Percentiles rank a stretch among this genome's conserved stretches.
phyloP scores from a whole-genome alignment of 2,888 invertebrate genomes.

The Apoderus coryli region DNA sequence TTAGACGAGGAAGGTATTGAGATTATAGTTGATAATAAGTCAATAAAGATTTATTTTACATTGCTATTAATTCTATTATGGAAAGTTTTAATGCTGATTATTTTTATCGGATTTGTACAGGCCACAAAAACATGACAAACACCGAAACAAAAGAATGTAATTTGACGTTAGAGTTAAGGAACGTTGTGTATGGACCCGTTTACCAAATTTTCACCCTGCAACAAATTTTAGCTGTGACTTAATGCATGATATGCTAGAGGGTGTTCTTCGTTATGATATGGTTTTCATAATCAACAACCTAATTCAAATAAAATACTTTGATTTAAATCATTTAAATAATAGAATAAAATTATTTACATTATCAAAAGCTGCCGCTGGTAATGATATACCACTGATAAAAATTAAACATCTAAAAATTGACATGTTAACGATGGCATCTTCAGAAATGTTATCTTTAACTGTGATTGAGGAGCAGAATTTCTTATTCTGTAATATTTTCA shows the following conservation, averaged over 20 bases:
- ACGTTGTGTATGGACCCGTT: slow-evolving; percentile 2
- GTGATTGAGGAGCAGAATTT: slow-evolving; percentile 6
- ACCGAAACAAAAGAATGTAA: slow-evolving; percentile 1
- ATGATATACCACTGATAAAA: too few relatives aligned
- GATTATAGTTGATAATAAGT: neutral
- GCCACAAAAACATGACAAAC: neutral
- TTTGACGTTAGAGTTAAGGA: slow-evolving; percentile 7
- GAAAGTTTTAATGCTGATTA: slow-evolving; percentile 8
- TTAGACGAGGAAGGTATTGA: slow-evolving; percentile 10
- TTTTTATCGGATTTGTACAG: slow-evolving; percentile 6
- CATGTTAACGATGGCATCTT: slow-evolving; percentile 3
- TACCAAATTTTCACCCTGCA: slow-evolving; percentile 4
- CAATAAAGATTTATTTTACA: slow-evolving; percentile 7
- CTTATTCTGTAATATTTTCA: too few relatives aligned
- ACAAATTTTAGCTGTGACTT: slow-evolving; percentile 6
- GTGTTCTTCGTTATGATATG: slow-evolving; percentile 7
- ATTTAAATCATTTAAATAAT: slow-evolving; percentile 4
- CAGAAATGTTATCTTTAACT: slow-evolving; percentile 6
- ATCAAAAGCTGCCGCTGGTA: slow-evolving; percentile 5
- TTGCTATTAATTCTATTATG: slow-evolving; percentile 8
- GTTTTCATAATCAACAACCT: slow-evolving; percentile 5
- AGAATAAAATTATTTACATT: slow-evolving; percentile 8
- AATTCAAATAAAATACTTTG: slow-evolving; percentile 5
- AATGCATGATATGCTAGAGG: slow-evolving; percentile 7
- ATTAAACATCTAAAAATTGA: too few relatives aligned